These are phyloP conservation scores for Chaetura pelagica DNA, from an alignment of 2,113 vertebrate species.

Conservation along the genomic window DNA sequence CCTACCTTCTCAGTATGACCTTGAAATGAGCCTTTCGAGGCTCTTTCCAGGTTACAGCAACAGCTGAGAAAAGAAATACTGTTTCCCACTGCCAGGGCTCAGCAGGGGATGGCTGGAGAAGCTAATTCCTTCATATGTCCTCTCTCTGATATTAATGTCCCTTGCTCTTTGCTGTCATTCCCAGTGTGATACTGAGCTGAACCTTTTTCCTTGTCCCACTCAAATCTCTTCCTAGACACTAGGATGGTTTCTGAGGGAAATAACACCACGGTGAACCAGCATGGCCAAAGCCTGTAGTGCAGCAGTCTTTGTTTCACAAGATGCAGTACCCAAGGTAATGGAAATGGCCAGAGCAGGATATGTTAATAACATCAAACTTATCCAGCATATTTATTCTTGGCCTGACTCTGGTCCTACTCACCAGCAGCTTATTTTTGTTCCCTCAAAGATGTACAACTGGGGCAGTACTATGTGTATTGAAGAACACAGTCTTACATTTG, in stretches of 20 bases:
- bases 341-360: neutral
- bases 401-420: neutral
- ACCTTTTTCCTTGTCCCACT: neutral
- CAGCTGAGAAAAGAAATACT: constrained; percentile 39
- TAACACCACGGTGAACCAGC: neutral
- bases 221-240: neutral
- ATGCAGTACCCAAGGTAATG: neutral
- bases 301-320: neutral
- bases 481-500: neutral
- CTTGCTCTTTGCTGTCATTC: neutral
- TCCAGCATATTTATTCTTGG: neutral
- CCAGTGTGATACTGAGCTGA: neutral
- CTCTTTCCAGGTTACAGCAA: constrained; percentile 27
- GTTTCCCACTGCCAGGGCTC: neutral
- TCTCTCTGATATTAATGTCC: neutral
- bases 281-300: neutral
- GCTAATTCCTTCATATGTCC: neutral
- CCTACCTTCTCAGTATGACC: neutral
- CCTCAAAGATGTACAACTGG: neutral
- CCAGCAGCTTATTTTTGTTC: neutral
- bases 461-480: neutral
- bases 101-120: neutral
- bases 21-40: neutral
- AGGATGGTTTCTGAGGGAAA: neutral
- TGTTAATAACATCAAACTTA: neutral